phyloP scores from a whole-genome alignment of 2,797 vertebrate species.

The Sitta carolinensis region DNA sequence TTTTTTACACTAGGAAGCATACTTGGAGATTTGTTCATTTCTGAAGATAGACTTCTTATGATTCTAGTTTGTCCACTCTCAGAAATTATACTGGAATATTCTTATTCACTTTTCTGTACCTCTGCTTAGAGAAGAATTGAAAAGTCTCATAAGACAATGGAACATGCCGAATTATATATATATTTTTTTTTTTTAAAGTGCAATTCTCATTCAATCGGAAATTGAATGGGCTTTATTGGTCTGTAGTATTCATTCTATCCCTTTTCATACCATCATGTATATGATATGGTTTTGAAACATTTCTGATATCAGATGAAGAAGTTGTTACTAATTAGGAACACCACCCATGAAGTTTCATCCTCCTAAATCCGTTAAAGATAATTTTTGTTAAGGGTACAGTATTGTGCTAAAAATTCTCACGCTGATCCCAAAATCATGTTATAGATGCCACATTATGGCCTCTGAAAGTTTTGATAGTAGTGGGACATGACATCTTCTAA shows the following conservation, averaged over 20 bases:
- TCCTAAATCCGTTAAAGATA: not conserved
- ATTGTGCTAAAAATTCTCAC: not conserved
- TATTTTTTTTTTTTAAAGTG: not conserved
- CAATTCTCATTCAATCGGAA: not conserved
- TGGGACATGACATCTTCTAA: not conserved
- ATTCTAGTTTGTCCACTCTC: not conserved
- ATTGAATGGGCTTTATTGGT: not conserved
- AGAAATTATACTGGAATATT: not conserved
- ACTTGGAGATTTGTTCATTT: not conserved
- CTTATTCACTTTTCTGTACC: not conserved
- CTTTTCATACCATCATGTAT: not conserved
- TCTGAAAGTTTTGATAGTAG: not conserved
- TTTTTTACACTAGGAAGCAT: not conserved
- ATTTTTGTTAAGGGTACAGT: not conserved
- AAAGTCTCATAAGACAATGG: not conserved
- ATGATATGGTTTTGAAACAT: not conserved
- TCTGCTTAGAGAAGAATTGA: not conserved
- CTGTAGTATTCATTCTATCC: not conserved
- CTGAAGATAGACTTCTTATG: not conserved
- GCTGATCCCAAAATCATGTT: not conserved
- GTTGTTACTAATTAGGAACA: not conserved
- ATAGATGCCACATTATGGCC: not conserved
- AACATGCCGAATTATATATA: not conserved
- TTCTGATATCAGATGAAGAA: not conserved
- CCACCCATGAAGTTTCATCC: accelerated